Evolutionary conservation across 2,888 invertebrate species (phyloP), one percentile per base, ranked within the genome.

Genomic region (Eristalis arbustorum): DNA sequence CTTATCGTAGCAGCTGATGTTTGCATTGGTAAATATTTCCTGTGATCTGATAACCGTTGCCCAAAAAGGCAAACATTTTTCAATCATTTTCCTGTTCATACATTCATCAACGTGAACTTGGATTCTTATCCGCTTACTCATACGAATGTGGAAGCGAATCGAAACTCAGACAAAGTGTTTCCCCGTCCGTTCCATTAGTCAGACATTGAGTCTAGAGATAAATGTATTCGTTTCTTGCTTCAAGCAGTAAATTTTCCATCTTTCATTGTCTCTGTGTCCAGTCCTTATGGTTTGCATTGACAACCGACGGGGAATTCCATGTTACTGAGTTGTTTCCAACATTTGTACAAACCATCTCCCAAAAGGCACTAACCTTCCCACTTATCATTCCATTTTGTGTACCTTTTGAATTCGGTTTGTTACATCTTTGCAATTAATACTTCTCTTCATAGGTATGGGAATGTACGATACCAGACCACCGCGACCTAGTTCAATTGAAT

Each of bases 401-500:
- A 42, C 59, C 59, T 14, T 73, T 75, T 61, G 3, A 14, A 68
- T 40, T 66, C 25, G 8, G 31, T 56, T 59, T 59, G 25, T 59
- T 49, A 49, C 49, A 18, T 59, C 13, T 59, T 59, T 66, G 25
- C 10, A 42, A 66, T n/a, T 18, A 2, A 34, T 62, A 59, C 61
- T 14, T 25, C n/a, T 23, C 8, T 23, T 64, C 64, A 22, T 18
- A 91, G 94, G 94, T 76, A 93, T 94, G 92, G 93, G 94, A 75
- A 93, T 94, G 89, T 94, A 94, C 87, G 95, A 95, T 62, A 93
- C 95, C 66, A 93, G 96, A 89, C 97, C 96, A 1, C 95, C 96
- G 5, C 93, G 98, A 89, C 98, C 98, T 6, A 97, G 96, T 93
- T 98, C 97, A 72, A 97, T 98, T 89, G 98, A 98, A 92, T 94